Percentiles rank a stretch among this genome's conserved stretches.
These are phyloP conservation scores for Plestiodon gilberti DNA, from an alignment of 2,113 vertebrate genomes.

Conservation along the genomic window DNA sequence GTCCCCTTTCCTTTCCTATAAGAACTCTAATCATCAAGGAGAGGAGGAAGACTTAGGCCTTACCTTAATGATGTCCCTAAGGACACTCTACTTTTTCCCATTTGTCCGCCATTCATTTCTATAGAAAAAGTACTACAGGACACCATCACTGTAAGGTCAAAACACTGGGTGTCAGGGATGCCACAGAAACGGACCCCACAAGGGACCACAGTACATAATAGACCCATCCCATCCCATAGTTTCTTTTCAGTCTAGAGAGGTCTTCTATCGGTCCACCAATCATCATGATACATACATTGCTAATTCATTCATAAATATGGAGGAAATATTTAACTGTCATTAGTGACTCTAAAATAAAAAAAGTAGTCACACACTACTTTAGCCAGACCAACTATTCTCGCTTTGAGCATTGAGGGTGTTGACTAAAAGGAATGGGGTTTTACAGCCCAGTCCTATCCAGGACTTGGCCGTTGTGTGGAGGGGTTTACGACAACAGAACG, in stretches of 20 bases:
- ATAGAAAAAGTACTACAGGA: background rate
- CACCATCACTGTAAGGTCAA: background rate
- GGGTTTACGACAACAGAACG: no score
- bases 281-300: background rate
- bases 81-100: background rate
- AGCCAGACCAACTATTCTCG: background rate
- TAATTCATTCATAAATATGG: no score
- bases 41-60: background rate
- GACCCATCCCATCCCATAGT: background rate
- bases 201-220: background rate
- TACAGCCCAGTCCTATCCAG: no score
- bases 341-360: background rate
- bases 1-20: background rate
- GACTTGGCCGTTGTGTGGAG: no score
- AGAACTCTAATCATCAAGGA: background rate
- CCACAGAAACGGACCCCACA: background rate
- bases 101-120: background rate
- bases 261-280: background rate
- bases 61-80: background rate
- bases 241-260: background rate
- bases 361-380: background rate
- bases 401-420: background rate
- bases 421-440: background rate
- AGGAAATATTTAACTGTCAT: background rate
- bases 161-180: background rate